Evolutionary conservation across 2,888 invertebrate species (phyloP), one percentile per base, ranked within the genome.

Genomic region (Odontothrips loti): DNA sequence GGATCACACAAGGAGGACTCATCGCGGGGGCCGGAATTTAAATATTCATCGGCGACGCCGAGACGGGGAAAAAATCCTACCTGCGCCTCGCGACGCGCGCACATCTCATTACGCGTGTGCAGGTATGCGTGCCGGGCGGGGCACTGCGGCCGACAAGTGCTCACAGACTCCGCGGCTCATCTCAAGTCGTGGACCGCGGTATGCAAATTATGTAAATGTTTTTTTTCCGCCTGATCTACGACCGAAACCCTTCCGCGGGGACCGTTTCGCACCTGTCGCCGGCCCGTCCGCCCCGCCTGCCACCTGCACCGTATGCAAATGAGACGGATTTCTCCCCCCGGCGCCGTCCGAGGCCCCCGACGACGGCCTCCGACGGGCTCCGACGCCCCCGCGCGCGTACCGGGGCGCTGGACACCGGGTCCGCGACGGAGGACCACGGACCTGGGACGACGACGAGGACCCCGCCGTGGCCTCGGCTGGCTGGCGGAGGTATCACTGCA

Each of bases 231-330:
- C 34, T 43, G 34, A 43, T 43, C 68, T 6, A 68, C 68, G 68
- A 27, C 68, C 11, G 27, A 12, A 12, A 75, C 68, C 23, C 68
- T 27, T 27, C 68, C 23, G 68, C 68, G 27, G 68, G 58, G 12
- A 75, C 68, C 68, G 11, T 75, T 27, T 23, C 34, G 68, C 68
- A 75, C 68, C 68, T 75, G 68, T 75, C 68, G 27, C 68, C 27
- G 68, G 8, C 68, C 6, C 20, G 58, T 11, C 68, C 68, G 68
- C 68, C 27, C 68, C 68, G 68, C 68, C 10, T 12, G 27, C 68
- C 68, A 75, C 68, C 68, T 75, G 68, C 68, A 75, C 68, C 68
- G 23, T 75, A 75, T 75, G 68, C 68, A 75, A 75, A 75, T 75
- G 68, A 75, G 68, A n/a, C 51, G 51, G 51, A 20, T 58, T 17